Conservation (phyloP, 2,113 vertebrate genomes). For the Gnathonemus echidnorhynchus region DNA sequence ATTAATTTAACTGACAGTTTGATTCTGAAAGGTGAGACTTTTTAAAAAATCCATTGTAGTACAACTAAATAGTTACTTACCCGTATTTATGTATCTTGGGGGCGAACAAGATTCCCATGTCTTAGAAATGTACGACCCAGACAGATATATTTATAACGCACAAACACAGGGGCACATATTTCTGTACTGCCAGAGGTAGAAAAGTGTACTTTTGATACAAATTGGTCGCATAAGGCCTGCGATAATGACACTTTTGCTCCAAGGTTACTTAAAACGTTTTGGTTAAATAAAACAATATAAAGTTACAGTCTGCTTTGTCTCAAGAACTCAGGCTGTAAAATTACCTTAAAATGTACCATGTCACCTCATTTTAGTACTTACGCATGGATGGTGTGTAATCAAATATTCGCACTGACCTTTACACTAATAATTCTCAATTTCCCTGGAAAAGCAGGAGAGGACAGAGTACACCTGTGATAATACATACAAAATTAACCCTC, state of each 20-base stretch:
- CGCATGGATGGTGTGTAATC: neutral
- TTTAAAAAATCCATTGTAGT: neutral
- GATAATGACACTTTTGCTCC: neutral
- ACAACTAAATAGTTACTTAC: neutral
- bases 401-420: conserved; percentile 13
- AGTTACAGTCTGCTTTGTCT: conserved; percentile 3
- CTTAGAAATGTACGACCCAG: neutral
- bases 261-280: neutral
- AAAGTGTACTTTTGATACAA: neutral
- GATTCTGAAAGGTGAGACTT: neutral
- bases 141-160: neutral
- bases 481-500: conserved; percentile 21
- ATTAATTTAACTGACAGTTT: neutral
- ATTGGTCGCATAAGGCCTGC: neutral
- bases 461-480: conserved; percentile 9
- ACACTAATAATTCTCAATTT: conserved; percentile 10
- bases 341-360: neutral
- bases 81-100: neutral
- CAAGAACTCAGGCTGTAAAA: neutral
- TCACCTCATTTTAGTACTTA: neutral
- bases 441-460: neutral
- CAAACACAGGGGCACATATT: neutral
- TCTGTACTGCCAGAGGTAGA: neutral
- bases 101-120: neutral
- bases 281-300: neutral